Conservation (phyloP, 2,888 invertebrate species). For the Mactromeris polynyma region DNA sequence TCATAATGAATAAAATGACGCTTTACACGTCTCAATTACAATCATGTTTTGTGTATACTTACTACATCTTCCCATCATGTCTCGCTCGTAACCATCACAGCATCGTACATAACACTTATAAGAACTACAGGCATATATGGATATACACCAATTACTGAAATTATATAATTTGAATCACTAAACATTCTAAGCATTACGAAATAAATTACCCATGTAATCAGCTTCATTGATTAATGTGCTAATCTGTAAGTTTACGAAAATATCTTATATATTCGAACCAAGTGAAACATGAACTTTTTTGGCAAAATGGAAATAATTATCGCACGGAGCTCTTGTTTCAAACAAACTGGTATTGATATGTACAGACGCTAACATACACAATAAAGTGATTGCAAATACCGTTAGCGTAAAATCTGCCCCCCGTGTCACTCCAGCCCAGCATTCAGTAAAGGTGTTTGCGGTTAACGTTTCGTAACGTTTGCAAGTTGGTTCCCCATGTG, state of each 20-base stretch:
- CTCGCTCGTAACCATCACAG: conserved; percentile 31
- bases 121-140: background rate
- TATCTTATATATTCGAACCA: background rate
- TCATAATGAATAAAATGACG: no score
- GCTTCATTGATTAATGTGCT: background rate
- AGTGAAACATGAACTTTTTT: background rate
- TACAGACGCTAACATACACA: no score
- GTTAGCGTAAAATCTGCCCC: no score
- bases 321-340: background rate
- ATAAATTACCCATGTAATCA: background rate
- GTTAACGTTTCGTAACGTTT: no score
- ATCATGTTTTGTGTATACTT: conserved; percentile 18
- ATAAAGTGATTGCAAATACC: no score
- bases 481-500: no score
- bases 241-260: background rate
- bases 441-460: no score
- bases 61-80: conserved; percentile 31
- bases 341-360: background rate
- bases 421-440: no score
- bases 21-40: no score
- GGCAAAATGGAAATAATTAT: background rate
- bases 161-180: background rate
- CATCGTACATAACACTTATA: conserved; percentile 32
- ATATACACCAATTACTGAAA: background rate
- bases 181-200: background rate